A percentile compares a stretch with the other conserved stretches of the same genome.
These are phyloP conservation scores for Trididemnum miniatum DNA, from an alignment of 23 tunicate species.

Conservation along the genomic window DNA sequence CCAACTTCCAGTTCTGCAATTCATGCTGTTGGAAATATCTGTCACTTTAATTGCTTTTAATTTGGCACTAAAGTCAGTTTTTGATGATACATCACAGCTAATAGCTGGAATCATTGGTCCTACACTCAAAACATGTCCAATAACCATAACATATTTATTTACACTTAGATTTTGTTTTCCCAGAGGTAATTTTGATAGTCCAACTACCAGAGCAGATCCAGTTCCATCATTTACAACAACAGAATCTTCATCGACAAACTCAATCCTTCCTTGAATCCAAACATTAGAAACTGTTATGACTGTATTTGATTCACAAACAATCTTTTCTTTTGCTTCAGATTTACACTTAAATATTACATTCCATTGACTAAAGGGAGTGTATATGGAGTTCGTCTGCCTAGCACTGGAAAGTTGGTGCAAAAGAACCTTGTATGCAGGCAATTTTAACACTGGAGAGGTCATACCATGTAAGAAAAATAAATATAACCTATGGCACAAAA, in stretches of 20 bases:
- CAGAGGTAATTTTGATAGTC: constrained; percentile 56
- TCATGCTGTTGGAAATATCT: constrained; percentile 29
- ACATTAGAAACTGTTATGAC: constrained; percentile 48
- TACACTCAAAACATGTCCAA: constrained; percentile 50
- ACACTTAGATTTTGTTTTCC: neutral
- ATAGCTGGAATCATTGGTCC: neutral
- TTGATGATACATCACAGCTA: neutral
- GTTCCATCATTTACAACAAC: constrained; percentile 55
- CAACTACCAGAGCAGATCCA: constrained; percentile 43
- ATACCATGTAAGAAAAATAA: no score
- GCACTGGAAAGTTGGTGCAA: neutral
- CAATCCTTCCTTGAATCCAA: constrained; percentile 66
- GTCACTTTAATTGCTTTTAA: constrained; percentile 55
- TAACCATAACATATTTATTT: constrained; percentile 39
- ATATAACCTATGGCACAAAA: no score
- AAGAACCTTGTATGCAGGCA: neutral
- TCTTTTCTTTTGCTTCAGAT: no score
- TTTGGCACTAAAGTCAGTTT: constrained; percentile 24
- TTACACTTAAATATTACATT: no score
- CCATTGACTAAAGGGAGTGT: no score
- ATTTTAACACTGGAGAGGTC: neutral
- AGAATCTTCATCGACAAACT: constrained; percentile 15
- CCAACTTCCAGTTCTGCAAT: constrained; percentile 30
- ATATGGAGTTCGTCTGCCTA: no score
- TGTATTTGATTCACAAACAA: no score